Evolutionary conservation across 2,113 vertebrate genomes (phyloP).

Genomic region (Odobenus rosmarus): DNA sequence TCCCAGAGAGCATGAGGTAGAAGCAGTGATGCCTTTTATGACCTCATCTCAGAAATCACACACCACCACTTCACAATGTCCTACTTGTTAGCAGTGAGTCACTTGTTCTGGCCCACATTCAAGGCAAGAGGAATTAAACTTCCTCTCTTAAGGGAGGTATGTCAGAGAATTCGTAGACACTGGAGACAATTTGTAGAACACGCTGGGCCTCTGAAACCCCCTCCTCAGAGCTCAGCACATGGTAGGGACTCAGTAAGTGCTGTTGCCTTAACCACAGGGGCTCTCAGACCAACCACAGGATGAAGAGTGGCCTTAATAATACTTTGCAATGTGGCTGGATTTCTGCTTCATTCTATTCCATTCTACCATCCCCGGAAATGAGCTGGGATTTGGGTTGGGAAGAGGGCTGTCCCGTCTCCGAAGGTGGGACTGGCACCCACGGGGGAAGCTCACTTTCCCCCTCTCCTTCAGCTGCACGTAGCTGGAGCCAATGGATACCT

Average conservation of each 20-base stretch:
- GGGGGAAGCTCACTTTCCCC: slow-evolving; percentile 25
- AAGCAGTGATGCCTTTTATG: not conserved
- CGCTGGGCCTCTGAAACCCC: not conserved
- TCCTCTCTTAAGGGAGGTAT: not conserved
- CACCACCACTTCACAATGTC: not conserved
- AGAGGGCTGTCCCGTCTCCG: not conserved
- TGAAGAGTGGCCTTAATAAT: not conserved
- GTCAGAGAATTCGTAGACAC: not conserved
- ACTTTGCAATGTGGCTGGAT: not conserved
- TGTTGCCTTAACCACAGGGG: not conserved
- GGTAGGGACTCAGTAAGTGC: not conserved
- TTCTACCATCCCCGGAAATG: not conserved
- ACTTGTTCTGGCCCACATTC: not conserved
- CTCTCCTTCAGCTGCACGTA: slow-evolving; percentile 92
- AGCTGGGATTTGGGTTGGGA: not conserved
- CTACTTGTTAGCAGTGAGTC: not conserved
- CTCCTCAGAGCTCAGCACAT: not conserved
- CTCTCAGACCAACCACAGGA: not conserved
- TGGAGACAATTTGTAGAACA: not conserved
- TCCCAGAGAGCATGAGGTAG: not conserved
- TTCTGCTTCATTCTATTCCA: not conserved
- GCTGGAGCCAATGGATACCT: slow-evolving; percentile 96
- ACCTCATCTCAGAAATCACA: not conserved
- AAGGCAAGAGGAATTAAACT: not conserved
- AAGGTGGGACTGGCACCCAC: not conserved